Evolutionary conservation across 2,888 invertebrate genomes (phyloP).

Genomic region (Argynnis bischoffii): DNA sequence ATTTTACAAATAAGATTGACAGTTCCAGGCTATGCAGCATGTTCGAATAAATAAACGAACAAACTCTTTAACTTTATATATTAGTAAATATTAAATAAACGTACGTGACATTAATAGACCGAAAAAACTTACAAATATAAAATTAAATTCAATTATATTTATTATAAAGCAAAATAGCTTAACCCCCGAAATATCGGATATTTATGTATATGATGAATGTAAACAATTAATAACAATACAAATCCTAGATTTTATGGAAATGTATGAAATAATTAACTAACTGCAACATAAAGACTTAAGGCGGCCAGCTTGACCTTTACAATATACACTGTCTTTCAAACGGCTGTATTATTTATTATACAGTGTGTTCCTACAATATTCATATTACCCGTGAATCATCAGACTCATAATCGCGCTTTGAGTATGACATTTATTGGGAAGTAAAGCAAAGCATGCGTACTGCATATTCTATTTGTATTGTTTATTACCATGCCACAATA

Average conservation of each 20-base stretch:
- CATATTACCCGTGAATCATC: constrained; percentile 9
- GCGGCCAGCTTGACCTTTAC: not conserved
- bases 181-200: no score
- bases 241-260: not conserved
- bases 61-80: no score
- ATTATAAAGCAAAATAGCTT: no score
- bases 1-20: no score
- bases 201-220: no score
- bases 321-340: constrained; percentile 2
- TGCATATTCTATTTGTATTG: constrained; percentile 40
- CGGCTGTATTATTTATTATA: constrained; percentile 9
- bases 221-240: no score
- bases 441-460: constrained; percentile 54
- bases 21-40: no score
- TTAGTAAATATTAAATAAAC: no score
- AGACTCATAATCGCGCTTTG: constrained; percentile 10
- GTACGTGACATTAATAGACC: no score
- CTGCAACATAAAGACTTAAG: constrained; percentile 6
- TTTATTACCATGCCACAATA: constrained; percentile 30
- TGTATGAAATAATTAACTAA: not conserved
- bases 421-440: constrained; percentile 49
- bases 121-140: no score
- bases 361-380: constrained; percentile 11
- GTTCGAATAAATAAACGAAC: no score
- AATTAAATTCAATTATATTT: no score